Base-by-base conservation (phyloP, 1,140 invertebrate genomes). In the Pissodes strobi region DNA sequence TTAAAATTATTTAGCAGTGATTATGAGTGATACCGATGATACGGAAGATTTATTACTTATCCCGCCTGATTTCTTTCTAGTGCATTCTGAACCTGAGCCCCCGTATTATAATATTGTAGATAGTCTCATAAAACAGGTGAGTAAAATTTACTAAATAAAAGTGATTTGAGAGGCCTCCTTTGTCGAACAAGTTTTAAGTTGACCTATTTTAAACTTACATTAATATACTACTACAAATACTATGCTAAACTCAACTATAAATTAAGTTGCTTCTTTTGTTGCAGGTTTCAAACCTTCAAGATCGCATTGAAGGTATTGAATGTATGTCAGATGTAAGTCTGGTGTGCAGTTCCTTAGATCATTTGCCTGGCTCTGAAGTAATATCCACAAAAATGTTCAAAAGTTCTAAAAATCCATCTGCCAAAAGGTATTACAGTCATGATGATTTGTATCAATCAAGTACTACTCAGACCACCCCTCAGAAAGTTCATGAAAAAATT, bases 11-110 rank as follows among this genome's bases (percentile, higher is more conserved):
- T 48, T 51, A 41, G 23, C 1, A 41, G 2, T 46, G 70, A 65
- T 71, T 70, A 91, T 91, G 90, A 91, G 89, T 84, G 89, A 91
- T 74, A 87, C 89, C 58, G 90, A 91, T 83, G 89, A 91, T 77
- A 92, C 90, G 2, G 90, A 92, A 78, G 83, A 90, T 68, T 80
- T 92, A 59, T 75, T 92, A 64, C 78, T 89, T 59, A 89, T 91
- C 75, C 89, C 89, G 51, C 90, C 90, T 8, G 85, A 90, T 77
- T 86, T 89, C 66, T 90, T 88, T 73, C 67, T 83, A 27, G 80
- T 86, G 25, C 39, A 66, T 38, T 58, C 55, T 12, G 66, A 55
- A 48, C 21, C 63, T 2, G 39, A 67, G 17, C 69, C 61, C 19
- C 72, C 74, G 0, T 76, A 76, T 65, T 78, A 72, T 58, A 57